Evolutionary conservation across 2,797 vertebrate species (phyloP).

Genomic region (Cirrhinus molitorella): DNA sequence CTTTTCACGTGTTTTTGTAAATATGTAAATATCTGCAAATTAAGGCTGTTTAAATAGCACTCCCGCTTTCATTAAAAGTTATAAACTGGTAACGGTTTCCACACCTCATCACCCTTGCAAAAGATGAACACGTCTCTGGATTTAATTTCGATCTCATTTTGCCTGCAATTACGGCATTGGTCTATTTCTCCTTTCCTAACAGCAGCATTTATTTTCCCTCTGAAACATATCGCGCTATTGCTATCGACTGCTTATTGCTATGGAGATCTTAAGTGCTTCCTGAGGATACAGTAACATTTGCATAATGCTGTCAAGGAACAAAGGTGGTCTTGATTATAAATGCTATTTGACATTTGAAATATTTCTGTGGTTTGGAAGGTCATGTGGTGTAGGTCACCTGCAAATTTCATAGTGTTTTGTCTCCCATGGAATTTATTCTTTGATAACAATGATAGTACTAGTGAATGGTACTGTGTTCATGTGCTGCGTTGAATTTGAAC

Average conservation of each 20-base stretch:
- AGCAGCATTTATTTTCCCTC: slow-evolving; percentile 22
- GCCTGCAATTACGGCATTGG: slow-evolving; percentile 32
- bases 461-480: not conserved
- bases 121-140: slow-evolving; percentile 37
- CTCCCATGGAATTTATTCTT: not conserved
- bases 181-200: slow-evolving; percentile 17
- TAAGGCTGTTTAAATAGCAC: slow-evolving; percentile 43
- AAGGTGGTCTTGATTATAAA: slow-evolving; percentile 17
- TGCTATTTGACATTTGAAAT: slow-evolving; percentile 17
- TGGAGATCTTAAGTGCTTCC: slow-evolving; percentile 21
- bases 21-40: slow-evolving; percentile 56
- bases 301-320: slow-evolving; percentile 34
- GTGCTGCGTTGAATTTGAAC: not conserved
- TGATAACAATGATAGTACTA: not conserved
- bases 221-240: slow-evolving; percentile 24
- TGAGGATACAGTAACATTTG: slow-evolving; percentile 32
- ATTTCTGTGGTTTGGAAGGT: slow-evolving; percentile 12
- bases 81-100: slow-evolving; percentile 33
- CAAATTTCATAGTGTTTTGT: slow-evolving; percentile 3
- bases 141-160: slow-evolving; percentile 43
- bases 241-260: slow-evolving; percentile 28
- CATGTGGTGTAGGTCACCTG: not conserved
- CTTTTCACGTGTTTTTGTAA: slow-evolving; percentile 48
- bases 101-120: slow-evolving; percentile 30
- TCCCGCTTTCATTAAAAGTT: slow-evolving; percentile 46